Percentiles rank a stretch among this genome's conserved stretches.
phyloP scores from a whole-genome alignment of 37 sponge, comb jelly and placozoan species.

The Halichondria panicea region DNA sequence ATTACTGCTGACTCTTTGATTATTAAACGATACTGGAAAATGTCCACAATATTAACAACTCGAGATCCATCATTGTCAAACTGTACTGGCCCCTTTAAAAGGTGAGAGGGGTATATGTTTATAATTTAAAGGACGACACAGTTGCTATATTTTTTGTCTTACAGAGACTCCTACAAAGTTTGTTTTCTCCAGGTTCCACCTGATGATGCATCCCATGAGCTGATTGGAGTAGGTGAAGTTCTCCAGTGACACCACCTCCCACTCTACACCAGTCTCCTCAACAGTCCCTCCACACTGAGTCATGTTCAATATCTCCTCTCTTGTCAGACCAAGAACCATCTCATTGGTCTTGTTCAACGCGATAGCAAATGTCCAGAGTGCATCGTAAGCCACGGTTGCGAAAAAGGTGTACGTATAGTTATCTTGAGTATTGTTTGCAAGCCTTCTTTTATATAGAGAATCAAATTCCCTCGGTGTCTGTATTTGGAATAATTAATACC shows the following conservation, averaged over 20 bases:
- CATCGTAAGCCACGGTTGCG: slow-evolving; percentile 18
- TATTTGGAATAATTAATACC: not conserved
- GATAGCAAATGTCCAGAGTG: slow-evolving; percentile 21
- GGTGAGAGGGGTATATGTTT: not conserved
- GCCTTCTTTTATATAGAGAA: not conserved
- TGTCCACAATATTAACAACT: not conserved
- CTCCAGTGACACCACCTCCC: slow-evolving; percentile 25
- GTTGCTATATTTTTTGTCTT: not conserved
- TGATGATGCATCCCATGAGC: slow-evolving; percentile 17
- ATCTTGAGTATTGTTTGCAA: too few relatives aligned
- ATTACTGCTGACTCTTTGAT: too few relatives aligned
- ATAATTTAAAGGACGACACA: too few relatives aligned
- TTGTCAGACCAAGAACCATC: not conserved
- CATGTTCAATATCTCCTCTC: not conserved
- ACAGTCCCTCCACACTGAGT: not conserved
- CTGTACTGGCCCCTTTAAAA: slow-evolving; percentile 1
- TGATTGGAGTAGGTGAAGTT: slow-evolving; percentile 14
- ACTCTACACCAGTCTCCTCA: not conserved
- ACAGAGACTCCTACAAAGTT: slow-evolving; percentile 26
- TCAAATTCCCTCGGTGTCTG: not conserved
- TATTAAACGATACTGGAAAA: slow-evolving; percentile 3
- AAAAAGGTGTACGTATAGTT: too few relatives aligned
- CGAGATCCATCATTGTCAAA: slow-evolving; percentile 29
- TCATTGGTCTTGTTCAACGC: slow-evolving; percentile 9
- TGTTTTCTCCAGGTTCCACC: slow-evolving; percentile 5